Evolutionary conservation across 2,797 vertebrate genomes (phyloP), one percentile per base, ranked within the genome.

Genomic region (Myotis pilosus): DNA sequence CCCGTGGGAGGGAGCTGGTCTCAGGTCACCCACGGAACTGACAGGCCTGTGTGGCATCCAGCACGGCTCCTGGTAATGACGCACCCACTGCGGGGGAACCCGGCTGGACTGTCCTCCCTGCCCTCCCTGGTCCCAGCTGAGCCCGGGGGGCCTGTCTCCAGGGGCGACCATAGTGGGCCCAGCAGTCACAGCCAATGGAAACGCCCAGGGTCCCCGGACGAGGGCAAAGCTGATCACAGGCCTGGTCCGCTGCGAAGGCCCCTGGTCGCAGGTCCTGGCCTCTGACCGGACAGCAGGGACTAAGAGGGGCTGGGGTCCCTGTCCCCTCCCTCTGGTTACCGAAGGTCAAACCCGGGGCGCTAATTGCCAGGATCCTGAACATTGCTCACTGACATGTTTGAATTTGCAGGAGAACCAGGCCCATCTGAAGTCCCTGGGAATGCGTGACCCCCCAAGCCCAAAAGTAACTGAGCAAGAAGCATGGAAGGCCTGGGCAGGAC

Each of bases 151-250:
- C 44, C 47, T 30, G 72, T 47, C 25, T 47, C 15, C 41, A 30
- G 71, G 41, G 8, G 41, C 25, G 23, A 30, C 13, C 23, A 30
- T 25, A 3, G 22, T 6, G 20, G 68, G 22, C 5, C 2, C 36
- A 13, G 41, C 7, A 41, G 71, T 9, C 15, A 5, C 8, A 44
- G 72, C 44, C 25, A 30, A 19, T 19, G 44, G 15, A n/a, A 19
- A n/a, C 2, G 16, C 15, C 23, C 41, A 2, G 25, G 44, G 1
- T 28, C 28, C 15, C 25, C 16, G 0, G 28, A 28, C 8, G 8
- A 30, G 44, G 44, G 44, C 41, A 9, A 5, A 47, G 72, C 44
- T n/a, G 72, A 16, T 4, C 16, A 20, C 2, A 2, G 15, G 25
- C 41, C 72, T 5, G 16, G 44, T n/a, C 19, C 72, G 5, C 44